These are phyloP conservation scores for Nycticryphes semicollaris DNA, from an alignment of 2,113 vertebrate genomes.

Conservation along the genomic window DNA sequence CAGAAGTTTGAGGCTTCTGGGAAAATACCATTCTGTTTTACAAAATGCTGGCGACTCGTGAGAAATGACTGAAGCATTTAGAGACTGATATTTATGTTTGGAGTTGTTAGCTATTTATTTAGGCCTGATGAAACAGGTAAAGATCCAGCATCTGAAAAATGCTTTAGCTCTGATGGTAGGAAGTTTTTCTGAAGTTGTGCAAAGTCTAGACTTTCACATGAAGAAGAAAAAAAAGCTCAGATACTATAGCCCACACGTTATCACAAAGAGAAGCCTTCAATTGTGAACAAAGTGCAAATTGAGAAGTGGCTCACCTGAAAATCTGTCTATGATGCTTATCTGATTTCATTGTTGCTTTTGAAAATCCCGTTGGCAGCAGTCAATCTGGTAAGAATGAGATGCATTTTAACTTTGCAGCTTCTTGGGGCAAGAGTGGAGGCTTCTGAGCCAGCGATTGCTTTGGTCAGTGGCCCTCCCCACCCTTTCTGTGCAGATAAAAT, in stretches of 20 bases:
- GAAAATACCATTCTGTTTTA: background rate
- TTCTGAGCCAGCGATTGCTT: background rate
- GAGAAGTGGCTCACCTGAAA: background rate
- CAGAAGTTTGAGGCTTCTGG: background rate
- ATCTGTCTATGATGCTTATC: background rate
- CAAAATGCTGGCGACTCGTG: background rate
- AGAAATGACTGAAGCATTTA: background rate
- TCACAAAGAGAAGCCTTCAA: background rate
- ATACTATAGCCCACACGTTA: rapidly evolving
- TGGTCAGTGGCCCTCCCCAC: background rate
- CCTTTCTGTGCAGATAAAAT: background rate
- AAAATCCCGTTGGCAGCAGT: background rate
- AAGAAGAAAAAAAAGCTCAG: background rate
- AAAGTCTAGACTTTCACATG: background rate
- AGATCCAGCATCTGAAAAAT: background rate
- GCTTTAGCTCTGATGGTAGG: background rate
- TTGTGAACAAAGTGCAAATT: background rate
- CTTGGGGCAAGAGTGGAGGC: background rate
- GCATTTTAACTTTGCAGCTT: background rate
- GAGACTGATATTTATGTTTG: background rate
- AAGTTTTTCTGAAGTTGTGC: background rate
- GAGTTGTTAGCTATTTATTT: background rate
- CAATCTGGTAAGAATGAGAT: background rate
- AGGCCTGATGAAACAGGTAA: background rate
- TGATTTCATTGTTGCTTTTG: background rate